Evolutionary conservation across 2,888 invertebrate genomes (phyloP), one percentile per base, ranked within the genome.

Genomic region (Dione juno): DNA sequence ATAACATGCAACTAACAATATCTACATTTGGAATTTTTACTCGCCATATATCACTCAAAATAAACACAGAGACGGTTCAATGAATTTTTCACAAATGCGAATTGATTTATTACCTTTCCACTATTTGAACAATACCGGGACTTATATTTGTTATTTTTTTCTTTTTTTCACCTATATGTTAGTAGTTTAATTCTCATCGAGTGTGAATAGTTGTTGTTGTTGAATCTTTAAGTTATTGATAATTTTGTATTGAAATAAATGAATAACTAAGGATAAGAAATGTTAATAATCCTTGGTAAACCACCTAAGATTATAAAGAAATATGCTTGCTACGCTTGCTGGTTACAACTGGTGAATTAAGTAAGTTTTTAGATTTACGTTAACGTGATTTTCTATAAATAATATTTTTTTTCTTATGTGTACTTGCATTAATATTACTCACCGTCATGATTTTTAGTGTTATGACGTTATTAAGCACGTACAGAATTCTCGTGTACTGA

Each of bases 21-120:
- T 5, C 14, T 50, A 63, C 45, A 37, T 52, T 48, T 61, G 37
- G 11, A 64, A 63, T 65, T 59, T 67, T 71, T 57, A 61, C 52
- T 19, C 28, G 16, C 63, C 72, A 67, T 74, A 72, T 67, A 74
- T 74, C 72, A 74, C 64, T 70, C 61, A 41, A 54, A 48, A 69
- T 70, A 74, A 72, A 74, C 69, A 70, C 54, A 50, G 66, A 58
- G 69, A 73, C 74, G 61, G 57, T 50, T 54, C 66, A 66, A 72
- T 74, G 72, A 72, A 74, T 70, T 72, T 72, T 67, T 72, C 61
- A 67, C 70, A 66, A 72, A 61, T 64, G 66, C 68, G 19, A 67
- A 70, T 74, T 74, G 74, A 74, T 74, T 74, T 74, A 72, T 74
- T 54, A 54, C 65, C 65, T 48, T 53, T 59, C 37, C 59, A 13